These are phyloP conservation scores for Xiphydria camelus DNA, from an alignment of 2,888 invertebrate genomes.

Conservation along the genomic window DNA sequence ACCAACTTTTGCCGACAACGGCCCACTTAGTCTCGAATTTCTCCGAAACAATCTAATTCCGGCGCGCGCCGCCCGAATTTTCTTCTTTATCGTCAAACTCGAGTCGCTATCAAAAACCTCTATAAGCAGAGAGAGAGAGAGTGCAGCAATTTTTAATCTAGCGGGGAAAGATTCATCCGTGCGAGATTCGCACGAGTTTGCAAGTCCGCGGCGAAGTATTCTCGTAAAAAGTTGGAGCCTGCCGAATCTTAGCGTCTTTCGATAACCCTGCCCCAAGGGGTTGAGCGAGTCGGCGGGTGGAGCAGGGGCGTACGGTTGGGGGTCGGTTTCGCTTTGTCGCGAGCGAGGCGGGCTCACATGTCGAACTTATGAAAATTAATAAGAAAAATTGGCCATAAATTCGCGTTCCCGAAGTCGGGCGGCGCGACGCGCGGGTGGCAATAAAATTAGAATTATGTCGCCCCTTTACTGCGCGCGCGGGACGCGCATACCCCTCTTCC, in stretches of 20 bases:
- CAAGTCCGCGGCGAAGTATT: slow-evolving; percentile 29
- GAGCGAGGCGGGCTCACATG: slow-evolving; percentile 42
- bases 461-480: slow-evolving; percentile 15
- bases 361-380: slow-evolving; percentile 58
- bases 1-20: no score
- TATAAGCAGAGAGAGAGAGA: background rate
- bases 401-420: slow-evolving; percentile 33
- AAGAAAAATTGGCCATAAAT: slow-evolving; percentile 58
- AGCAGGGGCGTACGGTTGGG: background rate
- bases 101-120: background rate
- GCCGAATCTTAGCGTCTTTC: slow-evolving; percentile 30
- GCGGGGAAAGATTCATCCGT: background rate
- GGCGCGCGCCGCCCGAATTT: no score
- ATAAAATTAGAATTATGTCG: slow-evolving; percentile 57
- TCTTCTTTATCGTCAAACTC: no score
- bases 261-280: slow-evolving; percentile 16
- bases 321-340: slow-evolving; percentile 39
- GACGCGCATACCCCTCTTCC: slow-evolving; percentile 4
- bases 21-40: no score
- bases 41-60: no score
- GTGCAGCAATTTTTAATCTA: background rate
- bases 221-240: slow-evolving; percentile 36
- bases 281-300: background rate
- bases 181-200: no score
- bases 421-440: slow-evolving; percentile 41